Evolutionary conservation across 2,888 invertebrate species (phyloP).

Genomic region (Pollenia amentaria): DNA sequence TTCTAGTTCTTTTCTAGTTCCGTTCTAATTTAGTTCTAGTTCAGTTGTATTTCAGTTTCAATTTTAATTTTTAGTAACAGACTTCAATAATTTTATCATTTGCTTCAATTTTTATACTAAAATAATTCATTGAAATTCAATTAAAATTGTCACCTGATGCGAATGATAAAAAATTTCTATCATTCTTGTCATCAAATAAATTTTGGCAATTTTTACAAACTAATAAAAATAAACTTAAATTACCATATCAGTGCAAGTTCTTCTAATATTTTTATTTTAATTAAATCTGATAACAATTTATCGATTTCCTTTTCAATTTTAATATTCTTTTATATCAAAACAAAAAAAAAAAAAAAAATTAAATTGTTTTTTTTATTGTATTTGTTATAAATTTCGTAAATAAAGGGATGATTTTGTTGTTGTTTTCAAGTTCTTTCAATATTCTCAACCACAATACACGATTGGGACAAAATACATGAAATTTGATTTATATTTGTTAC

Average conservation of each 20-base stretch:
- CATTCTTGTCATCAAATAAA: constrained; percentile 4
- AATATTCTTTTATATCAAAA: constrained; percentile 47
- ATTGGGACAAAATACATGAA: constrained; percentile 68
- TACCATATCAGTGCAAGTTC: background rate
- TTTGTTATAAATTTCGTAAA: constrained; percentile 50
- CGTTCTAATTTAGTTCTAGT: too few relatives aligned
- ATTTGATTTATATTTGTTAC: constrained; percentile 73
- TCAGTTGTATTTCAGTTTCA: too few relatives aligned
- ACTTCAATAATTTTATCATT: too few relatives aligned
- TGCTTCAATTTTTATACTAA: too few relatives aligned
- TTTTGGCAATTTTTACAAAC: constrained; percentile 2
- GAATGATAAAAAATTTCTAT: background rate
- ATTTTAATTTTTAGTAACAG: too few relatives aligned
- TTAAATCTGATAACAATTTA: constrained; percentile 72
- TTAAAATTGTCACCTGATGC: constrained; percentile 16
- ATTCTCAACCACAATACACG: constrained; percentile 61
- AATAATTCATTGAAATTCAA: background rate
- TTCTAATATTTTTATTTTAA: constrained; percentile 57
- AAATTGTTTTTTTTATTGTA: constrained; percentile 50
- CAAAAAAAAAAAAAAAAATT: constrained; percentile 37
- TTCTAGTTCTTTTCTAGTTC: too few relatives aligned
- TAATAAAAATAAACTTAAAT: constrained; percentile 3
- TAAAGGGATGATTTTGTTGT: constrained; percentile 28
- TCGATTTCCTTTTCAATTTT: constrained; percentile 71
- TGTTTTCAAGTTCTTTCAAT: constrained; percentile 7